phyloP scores from a whole-genome alignment of 2,113 vertebrate genomes.

The Psephotus haematonotus region DNA sequence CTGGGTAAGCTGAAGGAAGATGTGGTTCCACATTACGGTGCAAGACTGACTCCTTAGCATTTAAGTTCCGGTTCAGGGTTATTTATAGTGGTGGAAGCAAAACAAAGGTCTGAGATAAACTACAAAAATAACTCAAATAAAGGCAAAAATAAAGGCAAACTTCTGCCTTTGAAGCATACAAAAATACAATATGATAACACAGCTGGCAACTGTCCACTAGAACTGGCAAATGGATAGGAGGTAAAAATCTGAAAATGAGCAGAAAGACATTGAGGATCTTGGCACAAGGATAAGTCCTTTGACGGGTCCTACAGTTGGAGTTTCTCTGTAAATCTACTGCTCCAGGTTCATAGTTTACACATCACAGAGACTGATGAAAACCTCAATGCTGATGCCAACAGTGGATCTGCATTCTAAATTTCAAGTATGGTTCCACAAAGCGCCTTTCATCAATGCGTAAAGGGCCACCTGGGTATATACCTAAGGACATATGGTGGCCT shows the following conservation, averaged over 20 bases:
- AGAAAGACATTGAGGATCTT: background rate
- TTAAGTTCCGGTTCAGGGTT: background rate
- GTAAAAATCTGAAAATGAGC: background rate
- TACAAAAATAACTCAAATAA: background rate
- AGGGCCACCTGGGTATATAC: background rate
- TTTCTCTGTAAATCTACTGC: background rate
- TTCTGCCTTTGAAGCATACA: background rate
- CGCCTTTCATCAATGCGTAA: background rate
- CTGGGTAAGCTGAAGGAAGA: background rate
- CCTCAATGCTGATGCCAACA: background rate
- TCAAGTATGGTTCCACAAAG: background rate
- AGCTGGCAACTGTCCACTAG: background rate
- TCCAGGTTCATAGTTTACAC: background rate
- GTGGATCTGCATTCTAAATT: background rate
- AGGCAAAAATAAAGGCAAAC: background rate
- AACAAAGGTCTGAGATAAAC: background rate
- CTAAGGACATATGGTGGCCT: background rate
- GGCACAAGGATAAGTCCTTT: background rate
- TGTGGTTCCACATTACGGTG: background rate
- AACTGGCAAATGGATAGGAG: background rate
- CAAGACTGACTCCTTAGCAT: background rate
- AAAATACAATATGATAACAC: background rate
- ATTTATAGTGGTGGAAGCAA: background rate
- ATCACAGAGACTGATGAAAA: background rate
- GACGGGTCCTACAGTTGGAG: background rate